These are phyloP conservation scores for Stenurella melanura DNA, from an alignment of 2,888 invertebrate genomes.

Conservation along the genomic window DNA sequence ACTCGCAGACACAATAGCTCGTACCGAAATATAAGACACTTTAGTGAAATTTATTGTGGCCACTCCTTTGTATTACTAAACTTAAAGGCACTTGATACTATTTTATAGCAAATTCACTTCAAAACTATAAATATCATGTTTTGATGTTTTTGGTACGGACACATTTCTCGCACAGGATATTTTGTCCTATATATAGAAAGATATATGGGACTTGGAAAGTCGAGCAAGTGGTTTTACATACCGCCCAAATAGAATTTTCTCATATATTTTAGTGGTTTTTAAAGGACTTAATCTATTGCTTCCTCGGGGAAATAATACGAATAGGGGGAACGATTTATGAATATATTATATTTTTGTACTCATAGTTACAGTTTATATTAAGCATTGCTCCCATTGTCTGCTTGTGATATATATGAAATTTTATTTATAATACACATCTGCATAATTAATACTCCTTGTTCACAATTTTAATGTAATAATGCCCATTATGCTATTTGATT, in stretches of 20 bases:
- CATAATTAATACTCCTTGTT: no score
- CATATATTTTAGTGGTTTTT: neutral
- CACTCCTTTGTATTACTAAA: slow-evolving; percentile 63
- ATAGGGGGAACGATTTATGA: no score
- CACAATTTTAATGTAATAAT: no score
- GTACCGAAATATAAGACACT: slow-evolving; percentile 64
- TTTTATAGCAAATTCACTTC: slow-evolving; percentile 59
- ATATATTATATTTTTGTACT: no score
- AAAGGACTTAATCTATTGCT: no score
- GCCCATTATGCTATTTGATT: no score
- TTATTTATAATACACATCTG: no score
- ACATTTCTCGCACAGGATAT: slow-evolving; percentile 20
- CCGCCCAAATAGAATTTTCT: slow-evolving; percentile 2
- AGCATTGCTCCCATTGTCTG: no score
- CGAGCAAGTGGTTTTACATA: slow-evolving; percentile 1
- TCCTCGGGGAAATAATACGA: no score
- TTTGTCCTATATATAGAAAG: slow-evolving; percentile 14
- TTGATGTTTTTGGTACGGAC: slow-evolving; percentile 23
- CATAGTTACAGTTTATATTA: no score
- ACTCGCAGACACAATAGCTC: slow-evolving; percentile 61
- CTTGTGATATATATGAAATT: no score
- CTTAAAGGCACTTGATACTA: slow-evolving; percentile 61
- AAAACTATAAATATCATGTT: slow-evolving; percentile 27
- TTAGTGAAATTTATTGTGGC: slow-evolving; percentile 61
- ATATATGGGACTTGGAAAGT: slow-evolving; percentile 18